Evolutionary conservation across 2,797 vertebrate species (phyloP).

Genomic region (Gobio occitaniae): DNA sequence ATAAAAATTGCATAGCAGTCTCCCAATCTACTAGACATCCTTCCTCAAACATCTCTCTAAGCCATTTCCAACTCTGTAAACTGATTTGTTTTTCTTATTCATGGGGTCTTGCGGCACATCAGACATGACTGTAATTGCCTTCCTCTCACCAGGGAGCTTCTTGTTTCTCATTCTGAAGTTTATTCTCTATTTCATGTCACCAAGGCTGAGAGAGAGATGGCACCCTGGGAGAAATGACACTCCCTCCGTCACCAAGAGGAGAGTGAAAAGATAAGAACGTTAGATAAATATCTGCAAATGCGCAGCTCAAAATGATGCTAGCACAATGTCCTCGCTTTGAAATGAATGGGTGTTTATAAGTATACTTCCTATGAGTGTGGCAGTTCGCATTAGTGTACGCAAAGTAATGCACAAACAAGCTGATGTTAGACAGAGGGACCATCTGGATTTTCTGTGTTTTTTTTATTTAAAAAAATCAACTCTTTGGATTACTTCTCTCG

Average conservation of each 20-base stretch:
- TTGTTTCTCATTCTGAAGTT: slow-evolving; percentile 70
- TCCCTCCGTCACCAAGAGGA: slow-evolving; percentile 59
- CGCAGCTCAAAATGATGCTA: background rate
- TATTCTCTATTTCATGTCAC: slow-evolving; percentile 69
- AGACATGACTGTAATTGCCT: slow-evolving; percentile 71
- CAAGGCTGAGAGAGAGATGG: slow-evolving; percentile 57
- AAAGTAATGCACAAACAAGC: slow-evolving; percentile 24
- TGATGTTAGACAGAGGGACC: slow-evolving; percentile 10
- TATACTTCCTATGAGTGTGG: slow-evolving; percentile 2
- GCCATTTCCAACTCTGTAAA: slow-evolving; percentile 50
- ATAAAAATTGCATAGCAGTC: slow-evolving; percentile 45
- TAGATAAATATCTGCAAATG: slow-evolving; percentile 34
- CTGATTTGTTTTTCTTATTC: slow-evolving; percentile 62
- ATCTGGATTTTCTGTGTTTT: slow-evolving; percentile 35
- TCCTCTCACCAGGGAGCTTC: slow-evolving; percentile 66
- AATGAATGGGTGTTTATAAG: slow-evolving; percentile 40
- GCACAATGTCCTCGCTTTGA: slow-evolving; percentile 12
- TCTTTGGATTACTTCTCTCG: slow-evolving; percentile 32
- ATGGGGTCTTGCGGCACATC: slow-evolving; percentile 69
- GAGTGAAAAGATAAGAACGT: slow-evolving; percentile 24
- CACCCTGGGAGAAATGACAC: slow-evolving; percentile 59
- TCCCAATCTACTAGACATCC: slow-evolving; percentile 41
- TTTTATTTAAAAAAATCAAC: slow-evolving; percentile 19
- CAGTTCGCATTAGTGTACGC: slow-evolving; percentile 23
- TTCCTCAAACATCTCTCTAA: slow-evolving; percentile 49